Percentiles rank a stretch among this genome's conserved stretches.
Evolutionary conservation across 2,888 invertebrate genomes (phyloP).

Genomic region (Euproctis similis): DNA sequence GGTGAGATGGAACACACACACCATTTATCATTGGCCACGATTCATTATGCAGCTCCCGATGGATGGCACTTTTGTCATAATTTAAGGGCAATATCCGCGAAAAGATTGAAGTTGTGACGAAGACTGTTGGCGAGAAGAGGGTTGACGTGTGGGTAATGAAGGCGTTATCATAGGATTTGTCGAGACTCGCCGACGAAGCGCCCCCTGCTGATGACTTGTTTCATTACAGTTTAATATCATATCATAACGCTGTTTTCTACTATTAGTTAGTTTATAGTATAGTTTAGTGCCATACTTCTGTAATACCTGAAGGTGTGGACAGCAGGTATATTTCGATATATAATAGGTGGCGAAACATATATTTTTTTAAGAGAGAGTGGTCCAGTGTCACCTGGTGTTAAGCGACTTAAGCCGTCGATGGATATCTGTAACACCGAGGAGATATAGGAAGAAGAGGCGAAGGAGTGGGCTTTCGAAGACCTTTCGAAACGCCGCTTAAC

Average conservation of each 20-base stretch:
- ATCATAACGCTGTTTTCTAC: constrained; percentile 30
- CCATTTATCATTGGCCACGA: constrained; percentile 51
- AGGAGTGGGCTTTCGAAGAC: too few relatives aligned
- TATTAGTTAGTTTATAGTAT: constrained; percentile 6
- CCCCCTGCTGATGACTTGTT: constrained; percentile 17
- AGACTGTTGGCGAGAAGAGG: constrained; percentile 61
- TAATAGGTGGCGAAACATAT: too few relatives aligned
- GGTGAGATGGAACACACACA: constrained; percentile 33
- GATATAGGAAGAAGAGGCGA: too few relatives aligned
- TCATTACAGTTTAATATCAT: constrained; percentile 48
- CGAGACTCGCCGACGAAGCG: constrained; percentile 24
- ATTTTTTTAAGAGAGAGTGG: too few relatives aligned
- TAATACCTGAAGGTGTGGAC: too few relatives aligned
- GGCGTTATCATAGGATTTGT: constrained; percentile 60
- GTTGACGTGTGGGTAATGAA: constrained; percentile 70
- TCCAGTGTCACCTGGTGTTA: too few relatives aligned
- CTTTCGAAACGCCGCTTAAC: too few relatives aligned
- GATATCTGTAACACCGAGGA: too few relatives aligned
- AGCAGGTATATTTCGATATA: too few relatives aligned
- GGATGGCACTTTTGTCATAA: constrained; percentile 62
- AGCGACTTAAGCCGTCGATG: too few relatives aligned
- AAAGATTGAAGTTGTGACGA: constrained; percentile 65
- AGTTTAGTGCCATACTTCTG: too few relatives aligned
- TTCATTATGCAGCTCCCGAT: constrained; percentile 55
- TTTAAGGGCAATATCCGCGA: constrained; percentile 69